Evolutionary conservation across 2,888 invertebrate genomes (phyloP).

Genomic region (Callyntrura sp.): DNA sequence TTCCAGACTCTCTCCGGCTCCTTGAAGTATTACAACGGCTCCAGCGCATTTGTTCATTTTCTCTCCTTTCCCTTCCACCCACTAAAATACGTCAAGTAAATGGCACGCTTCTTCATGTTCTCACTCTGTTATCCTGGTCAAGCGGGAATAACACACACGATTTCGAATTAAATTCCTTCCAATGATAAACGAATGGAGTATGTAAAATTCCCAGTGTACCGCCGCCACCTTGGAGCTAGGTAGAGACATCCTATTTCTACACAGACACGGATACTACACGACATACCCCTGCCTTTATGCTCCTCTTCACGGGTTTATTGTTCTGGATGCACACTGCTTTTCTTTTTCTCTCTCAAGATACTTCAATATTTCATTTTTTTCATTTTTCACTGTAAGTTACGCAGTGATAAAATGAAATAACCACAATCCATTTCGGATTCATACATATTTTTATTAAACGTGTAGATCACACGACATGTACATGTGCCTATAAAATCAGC

Average conservation of each 20-base stretch:
- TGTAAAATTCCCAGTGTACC: neutral
- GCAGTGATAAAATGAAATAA: too few species aligned
- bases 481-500: too few species aligned
- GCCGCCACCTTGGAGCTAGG: neutral
- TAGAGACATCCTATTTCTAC: too few species aligned
- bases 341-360: too few species aligned
- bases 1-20: neutral
- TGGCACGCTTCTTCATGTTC: conserved; percentile 5
- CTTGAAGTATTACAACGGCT: neutral
- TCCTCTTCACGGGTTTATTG: neutral
- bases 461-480: too few species aligned
- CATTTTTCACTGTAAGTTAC: too few species aligned
- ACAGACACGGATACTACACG: too few species aligned
- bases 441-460: too few species aligned
- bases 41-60: neutral
- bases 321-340: neutral
- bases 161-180: conserved; percentile 16
- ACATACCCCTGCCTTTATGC: too few species aligned
- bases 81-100: neutral
- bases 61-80: neutral
- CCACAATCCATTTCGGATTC: too few species aligned
- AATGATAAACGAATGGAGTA: conserved; percentile 6
- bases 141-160: conserved; percentile 1
- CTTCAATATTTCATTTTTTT: too few species aligned
- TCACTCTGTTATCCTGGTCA: conserved; percentile 3